Evolutionary conservation across 2,113 vertebrate genomes (phyloP), one percentile per base, ranked within the genome.

Genomic region (Columbina picui): DNA sequence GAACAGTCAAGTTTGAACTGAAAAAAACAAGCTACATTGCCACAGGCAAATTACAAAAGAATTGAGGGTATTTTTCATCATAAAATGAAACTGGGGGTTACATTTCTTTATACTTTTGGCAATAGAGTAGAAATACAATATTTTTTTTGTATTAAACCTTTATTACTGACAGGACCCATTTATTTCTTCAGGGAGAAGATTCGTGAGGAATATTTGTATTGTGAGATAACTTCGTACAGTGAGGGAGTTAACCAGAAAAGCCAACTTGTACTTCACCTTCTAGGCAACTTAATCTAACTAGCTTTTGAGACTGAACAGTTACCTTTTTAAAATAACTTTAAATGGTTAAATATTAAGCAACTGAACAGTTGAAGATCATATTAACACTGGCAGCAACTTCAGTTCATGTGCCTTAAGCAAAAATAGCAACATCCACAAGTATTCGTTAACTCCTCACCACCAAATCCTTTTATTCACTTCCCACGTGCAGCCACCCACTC

Each of bases 401-500:
- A 15, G n/a, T 68, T 78, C 93, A 65, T 20, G 3, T 95, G 82
- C 34, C 50, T 90, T 45, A 56, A 74, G 74, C 55, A 95, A 90
- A 92, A 92, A 91, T 78, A 89, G 50, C 53, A 93, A 23, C 21
- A 49, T 76, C 75, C 82, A 84, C 75, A 60, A 64, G 61, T 64
- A 63, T 82, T 95, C 0, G 5, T 89, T 93, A 91, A 78, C 71
- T 95, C 73, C 85, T 94, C 79, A 56, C 41, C 2, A 5, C 76
- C 17, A 3, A 77, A 84, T 30, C 86, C 81, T 41, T 90, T 57
- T 47, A 75, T 82, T 95, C 79, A 75, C 93, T 93, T 94, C 96
- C 93, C 90, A 97, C 90, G 26, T 81, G 39, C 47, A 84, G 7
- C 76, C 92, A 90, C 94, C 85, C 92, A 94, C 93, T 81, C n/a